A percentile compares a stretch with the other conserved stretches of the same genome.
Evolutionary conservation across 2,797 vertebrate species (phyloP).

Genomic region (Manis javanica): DNA sequence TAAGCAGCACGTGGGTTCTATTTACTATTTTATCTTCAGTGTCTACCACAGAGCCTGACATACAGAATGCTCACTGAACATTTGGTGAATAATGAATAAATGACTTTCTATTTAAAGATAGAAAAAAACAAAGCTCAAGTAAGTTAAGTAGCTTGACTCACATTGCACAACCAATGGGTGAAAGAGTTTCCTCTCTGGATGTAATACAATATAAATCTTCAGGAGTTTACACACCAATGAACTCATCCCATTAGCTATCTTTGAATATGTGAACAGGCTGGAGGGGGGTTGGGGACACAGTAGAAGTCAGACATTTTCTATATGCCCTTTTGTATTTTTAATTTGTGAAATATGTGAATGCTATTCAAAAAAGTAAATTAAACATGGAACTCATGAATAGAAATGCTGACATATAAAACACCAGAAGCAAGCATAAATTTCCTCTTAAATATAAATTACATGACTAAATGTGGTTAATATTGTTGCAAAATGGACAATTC

Average conservation of each 20-base stretch:
- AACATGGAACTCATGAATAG: background rate
- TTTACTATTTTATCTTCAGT: background rate
- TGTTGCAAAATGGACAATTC: background rate
- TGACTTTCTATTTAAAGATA: background rate
- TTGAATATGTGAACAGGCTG: background rate
- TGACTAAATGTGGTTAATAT: background rate
- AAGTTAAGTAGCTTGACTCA: background rate
- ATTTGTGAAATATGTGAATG: background rate
- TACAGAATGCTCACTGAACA: background rate
- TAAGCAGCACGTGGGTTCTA: background rate
- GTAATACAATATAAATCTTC: background rate
- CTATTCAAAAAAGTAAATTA: background rate
- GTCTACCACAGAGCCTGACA: background rate
- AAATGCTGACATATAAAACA: background rate
- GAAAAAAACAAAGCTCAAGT: background rate
- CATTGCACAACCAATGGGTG: background rate
- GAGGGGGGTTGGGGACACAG: rapidly evolving
- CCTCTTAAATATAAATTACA: background rate
- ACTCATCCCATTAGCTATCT: background rate
- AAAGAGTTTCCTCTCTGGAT: background rate
- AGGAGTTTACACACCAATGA: background rate
- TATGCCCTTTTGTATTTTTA: background rate
- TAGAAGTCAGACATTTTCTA: background rate
- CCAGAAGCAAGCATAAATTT: background rate
- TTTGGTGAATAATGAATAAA: background rate